Percentiles rank a stretch among this genome's conserved stretches.
phyloP scores from a whole-genome alignment of 2,113 vertebrate genomes.

The Anhinga anhinga region DNA sequence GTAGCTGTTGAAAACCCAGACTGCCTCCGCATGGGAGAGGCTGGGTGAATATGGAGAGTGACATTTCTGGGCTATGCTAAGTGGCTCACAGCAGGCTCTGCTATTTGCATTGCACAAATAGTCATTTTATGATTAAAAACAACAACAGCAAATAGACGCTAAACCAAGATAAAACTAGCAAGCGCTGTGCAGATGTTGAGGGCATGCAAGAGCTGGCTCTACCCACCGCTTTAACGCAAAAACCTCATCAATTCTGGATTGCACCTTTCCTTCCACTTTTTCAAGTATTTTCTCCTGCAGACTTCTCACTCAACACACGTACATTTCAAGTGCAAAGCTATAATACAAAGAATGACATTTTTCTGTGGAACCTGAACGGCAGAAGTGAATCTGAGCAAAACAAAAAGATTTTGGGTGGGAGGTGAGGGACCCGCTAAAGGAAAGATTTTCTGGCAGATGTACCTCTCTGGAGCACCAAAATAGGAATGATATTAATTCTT shows the following conservation, averaged over 20 bases:
- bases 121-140: slow-evolving; percentile 56
- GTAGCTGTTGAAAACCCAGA: slow-evolving; percentile 8
- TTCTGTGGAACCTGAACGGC: not conserved
- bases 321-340: not conserved
- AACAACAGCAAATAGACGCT: slow-evolving; percentile 42
- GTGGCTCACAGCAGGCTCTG: slow-evolving; percentile 53
- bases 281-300: rapidly evolving
- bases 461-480: not conserved
- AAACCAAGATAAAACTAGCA: not conserved
- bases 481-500: not conserved
- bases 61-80: slow-evolving; percentile 46
- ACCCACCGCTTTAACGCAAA: not conserved
- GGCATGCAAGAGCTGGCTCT: not conserved
- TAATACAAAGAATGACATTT: not conserved
- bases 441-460: not conserved
- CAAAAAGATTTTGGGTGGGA: not conserved
- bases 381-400: not conserved
- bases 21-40: not conserved
- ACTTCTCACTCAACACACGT: not conserved
- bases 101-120: slow-evolving; percentile 48
- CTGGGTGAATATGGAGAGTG: not conserved
- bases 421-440: not conserved
- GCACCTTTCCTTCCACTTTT: not conserved
- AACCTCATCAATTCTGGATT: not conserved
- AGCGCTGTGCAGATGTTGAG: not conserved